phyloP scores from a whole-genome alignment of 2,113 vertebrate species.

The Nerophis ophidion region DNA sequence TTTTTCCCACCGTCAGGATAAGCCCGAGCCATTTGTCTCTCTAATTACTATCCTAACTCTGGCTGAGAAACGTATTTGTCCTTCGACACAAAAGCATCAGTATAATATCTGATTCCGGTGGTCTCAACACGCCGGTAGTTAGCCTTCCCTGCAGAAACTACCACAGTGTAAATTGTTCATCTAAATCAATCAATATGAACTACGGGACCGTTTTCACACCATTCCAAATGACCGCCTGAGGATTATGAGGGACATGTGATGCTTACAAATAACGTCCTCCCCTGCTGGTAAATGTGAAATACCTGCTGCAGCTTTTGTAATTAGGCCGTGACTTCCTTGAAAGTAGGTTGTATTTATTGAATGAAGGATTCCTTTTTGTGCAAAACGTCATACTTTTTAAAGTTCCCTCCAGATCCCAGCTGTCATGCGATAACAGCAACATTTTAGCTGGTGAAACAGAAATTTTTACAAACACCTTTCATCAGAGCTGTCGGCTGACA shows the following conservation, averaged over 20 bases:
- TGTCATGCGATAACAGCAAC: background rate
- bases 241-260: background rate
- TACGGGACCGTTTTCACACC: constrained; percentile 3
- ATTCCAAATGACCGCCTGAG: background rate
- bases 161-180: constrained; percentile 32
- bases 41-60: constrained; percentile 50
- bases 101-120: constrained; percentile 48
- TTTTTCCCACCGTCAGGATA: constrained; percentile 45
- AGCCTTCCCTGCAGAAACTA: constrained; percentile 24
- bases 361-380: constrained; percentile 10
- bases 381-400: constrained; percentile 3
- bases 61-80: constrained; percentile 38
- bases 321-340: constrained; percentile 9
- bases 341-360: constrained; percentile 15
- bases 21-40: constrained; percentile 58
- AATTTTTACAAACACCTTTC: constrained; percentile 20
- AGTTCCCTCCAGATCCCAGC: constrained; percentile 20
- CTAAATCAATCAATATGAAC: constrained; percentile 38
- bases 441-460: background rate
- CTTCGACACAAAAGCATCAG: constrained; percentile 32
- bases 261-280: background rate
- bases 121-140: constrained; percentile 33
- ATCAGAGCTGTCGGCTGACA: constrained; percentile 48
- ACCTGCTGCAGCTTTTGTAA: constrained; percentile 3
- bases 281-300: constrained; percentile 17